phyloP scores from a whole-genome alignment of 2,888 invertebrate species.

The Laothoe populi region DNA sequence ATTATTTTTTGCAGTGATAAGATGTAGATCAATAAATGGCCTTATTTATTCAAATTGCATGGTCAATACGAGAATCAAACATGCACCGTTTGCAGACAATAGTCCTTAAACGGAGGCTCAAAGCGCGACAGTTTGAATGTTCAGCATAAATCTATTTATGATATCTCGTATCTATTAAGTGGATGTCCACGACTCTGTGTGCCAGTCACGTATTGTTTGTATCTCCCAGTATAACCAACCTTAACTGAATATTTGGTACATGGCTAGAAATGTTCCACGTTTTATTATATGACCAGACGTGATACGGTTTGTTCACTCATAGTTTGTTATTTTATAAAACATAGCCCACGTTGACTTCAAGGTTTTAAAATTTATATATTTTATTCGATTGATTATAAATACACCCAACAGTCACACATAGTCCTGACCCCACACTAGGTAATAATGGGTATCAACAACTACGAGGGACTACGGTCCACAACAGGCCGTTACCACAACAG shows the following conservation, averaged over 20 bases:
- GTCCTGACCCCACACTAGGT: no score
- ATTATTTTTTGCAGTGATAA: no score
- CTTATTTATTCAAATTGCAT: no score
- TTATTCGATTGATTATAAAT: no score
- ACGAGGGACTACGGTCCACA: no score
- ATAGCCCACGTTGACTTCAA: constrained; percentile 7
- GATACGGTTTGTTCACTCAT: constrained; percentile 61
- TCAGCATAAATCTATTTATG: constrained; percentile 38
- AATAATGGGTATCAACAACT: no score
- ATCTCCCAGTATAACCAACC: constrained; percentile 56
- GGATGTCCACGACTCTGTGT: constrained; percentile 50
- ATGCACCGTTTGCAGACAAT: neutral
- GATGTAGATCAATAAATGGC: no score
- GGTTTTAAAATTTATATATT: neutral
- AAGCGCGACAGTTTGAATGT: constrained; percentile 2
- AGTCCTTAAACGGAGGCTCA: neutral
- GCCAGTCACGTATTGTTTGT: constrained; percentile 62
- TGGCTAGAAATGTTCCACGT: constrained; percentile 60
- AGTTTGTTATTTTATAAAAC: constrained; percentile 46
- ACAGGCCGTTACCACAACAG: no score
- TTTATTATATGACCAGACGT: constrained; percentile 64
- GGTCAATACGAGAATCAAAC: neutral
- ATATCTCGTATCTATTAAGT: constrained; percentile 47
- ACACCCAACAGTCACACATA: no score
- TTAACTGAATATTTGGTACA: constrained; percentile 74